A percentile compares a stretch with the other conserved stretches of the same genome.
These are phyloP conservation scores for Nezara viridula DNA, from an alignment of 2,888 invertebrate genomes.

Conservation along the genomic window DNA sequence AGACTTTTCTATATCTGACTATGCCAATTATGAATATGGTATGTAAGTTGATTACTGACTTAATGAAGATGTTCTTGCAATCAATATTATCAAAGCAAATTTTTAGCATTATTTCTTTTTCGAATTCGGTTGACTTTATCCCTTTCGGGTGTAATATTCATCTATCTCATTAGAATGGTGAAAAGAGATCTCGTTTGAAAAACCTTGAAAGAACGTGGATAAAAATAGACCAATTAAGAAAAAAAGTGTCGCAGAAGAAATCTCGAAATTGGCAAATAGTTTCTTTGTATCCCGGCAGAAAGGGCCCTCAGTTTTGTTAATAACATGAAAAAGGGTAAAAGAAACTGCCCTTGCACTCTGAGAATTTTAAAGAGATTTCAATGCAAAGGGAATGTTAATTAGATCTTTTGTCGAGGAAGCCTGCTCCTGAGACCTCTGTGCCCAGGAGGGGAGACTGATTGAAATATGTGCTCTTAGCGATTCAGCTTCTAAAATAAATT, in stretches of 20 bases:
- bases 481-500: too few relatives aligned
- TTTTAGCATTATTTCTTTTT: too few relatives aligned
- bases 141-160: neutral
- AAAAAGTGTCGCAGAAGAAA: neutral
- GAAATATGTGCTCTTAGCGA: neutral
- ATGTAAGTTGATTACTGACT: too few relatives aligned
- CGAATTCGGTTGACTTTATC: neutral
- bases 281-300: neutral
- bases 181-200: neutral
- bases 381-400: slow-evolving; percentile 44
- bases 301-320: slow-evolving; percentile 18
- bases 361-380: slow-evolving; percentile 40
- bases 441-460: neutral
- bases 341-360: neutral
- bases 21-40: too few relatives aligned
- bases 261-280: slow-evolving; percentile 29
- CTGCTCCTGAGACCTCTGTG: neutral
- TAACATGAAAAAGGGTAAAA: neutral
- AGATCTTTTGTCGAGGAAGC: neutral
- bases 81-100: too few relatives aligned
- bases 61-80: too few relatives aligned
- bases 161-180: neutral
- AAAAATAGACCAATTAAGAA: neutral
- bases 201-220: neutral
- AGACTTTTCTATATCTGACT: too few relatives aligned